Percentiles rank a stretch among this genome's conserved stretches.
These are phyloP conservation scores for Chironomus striatipennis DNA, from an alignment of 1,140 invertebrate genomes.

Conservation along the genomic window DNA sequence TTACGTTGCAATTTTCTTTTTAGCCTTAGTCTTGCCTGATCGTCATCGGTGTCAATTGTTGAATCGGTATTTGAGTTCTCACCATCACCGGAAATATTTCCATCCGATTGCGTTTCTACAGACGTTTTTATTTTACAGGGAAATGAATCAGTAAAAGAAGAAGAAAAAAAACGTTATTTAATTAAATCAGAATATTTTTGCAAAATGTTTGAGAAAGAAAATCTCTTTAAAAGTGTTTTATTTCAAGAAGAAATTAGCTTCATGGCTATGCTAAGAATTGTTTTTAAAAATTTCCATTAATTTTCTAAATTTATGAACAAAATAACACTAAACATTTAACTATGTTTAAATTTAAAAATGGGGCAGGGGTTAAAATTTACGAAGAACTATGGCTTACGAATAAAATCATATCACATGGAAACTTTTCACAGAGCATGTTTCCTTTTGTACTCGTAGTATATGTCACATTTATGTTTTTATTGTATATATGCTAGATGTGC, in stretches of 20 bases:
- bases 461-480: not conserved
- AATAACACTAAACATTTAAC: too few relatives aligned
- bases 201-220: too few relatives aligned
- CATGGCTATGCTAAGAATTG: too few relatives aligned
- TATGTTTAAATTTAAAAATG: not conserved
- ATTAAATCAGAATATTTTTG: not conserved
- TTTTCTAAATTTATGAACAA: too few relatives aligned
- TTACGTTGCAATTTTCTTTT: constrained; percentile 97
- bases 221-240: too few relatives aligned
- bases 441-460: not conserved
- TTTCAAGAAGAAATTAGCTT: too few relatives aligned
- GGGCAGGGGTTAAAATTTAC: not conserved
- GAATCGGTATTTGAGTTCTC: constrained; percentile 72
- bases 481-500: not conserved
- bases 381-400: not conserved
- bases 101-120: constrained; percentile 49
- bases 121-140: not conserved
- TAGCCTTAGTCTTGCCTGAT: constrained; percentile 75
- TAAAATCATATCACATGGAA: not conserved
- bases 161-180: not conserved
- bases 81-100: constrained; percentile 56
- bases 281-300: too few relatives aligned
- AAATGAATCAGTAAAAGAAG: not conserved
- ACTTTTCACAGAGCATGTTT: not conserved
- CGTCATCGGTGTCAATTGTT: constrained; percentile 65